Base-by-base conservation (phyloP, 1,140 invertebrate genomes). In the Drosophila tropicalis region DNA sequence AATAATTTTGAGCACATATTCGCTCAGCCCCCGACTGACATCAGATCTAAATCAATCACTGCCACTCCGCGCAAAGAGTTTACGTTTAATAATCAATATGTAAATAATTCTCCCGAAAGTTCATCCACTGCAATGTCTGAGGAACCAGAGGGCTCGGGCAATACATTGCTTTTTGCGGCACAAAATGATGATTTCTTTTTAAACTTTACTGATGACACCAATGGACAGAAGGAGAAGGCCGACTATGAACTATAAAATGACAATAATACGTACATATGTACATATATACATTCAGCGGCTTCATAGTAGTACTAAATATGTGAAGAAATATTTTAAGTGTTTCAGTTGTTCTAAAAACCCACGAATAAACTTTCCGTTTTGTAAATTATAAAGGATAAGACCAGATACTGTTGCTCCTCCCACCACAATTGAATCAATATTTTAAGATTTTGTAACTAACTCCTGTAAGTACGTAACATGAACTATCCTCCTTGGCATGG, bases 121-220 rank as follows among this genome's bases (percentile, higher is more conserved):
- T 10, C 4, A 3, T 39, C 36, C 36, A 5, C 36, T 13, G 10
- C 44, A 19, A 22, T 22, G 17, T 51, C 44, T 51, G 44, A 51
- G 9, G 17, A 47, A 17, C 44, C 15, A 7, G 44, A 44, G 5
- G n/a, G 17, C 6, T 47, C 44, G 0, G 17, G 6, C n/a, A 44
- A 13, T 6, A 6, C 15, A 22, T 10, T 51, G 7, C 9, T 51
- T 4, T 22, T 51, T 22, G 3, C 44, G 2, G 9, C 17, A 3
- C 19, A 3, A 51, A 51, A 22, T 12, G 44, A 51, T 22, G 44
- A 51, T 51, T 51, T 51, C 44, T 51, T 51, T 51, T 51, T 22
- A 22, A 19, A 51, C 5, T 51, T 51, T 5, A 17, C 44, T 10
- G 17, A 51, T 51, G 44, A 51, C 17, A 12, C 1, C 7, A 51